Evolutionary conservation across 2,888 invertebrate genomes (phyloP).

Genomic region (Entomobrya proxima): DNA sequence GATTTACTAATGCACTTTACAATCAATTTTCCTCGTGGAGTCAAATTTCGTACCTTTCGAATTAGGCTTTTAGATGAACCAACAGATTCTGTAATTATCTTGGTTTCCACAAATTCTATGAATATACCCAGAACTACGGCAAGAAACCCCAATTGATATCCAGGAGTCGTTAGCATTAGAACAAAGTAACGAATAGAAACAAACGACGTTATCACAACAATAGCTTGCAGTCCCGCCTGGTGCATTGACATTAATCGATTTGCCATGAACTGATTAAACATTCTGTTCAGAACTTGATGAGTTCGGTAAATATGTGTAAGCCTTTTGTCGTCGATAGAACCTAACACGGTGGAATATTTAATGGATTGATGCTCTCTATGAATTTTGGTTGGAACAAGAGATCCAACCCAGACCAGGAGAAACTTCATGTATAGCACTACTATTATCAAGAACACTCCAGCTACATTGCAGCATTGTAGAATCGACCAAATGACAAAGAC

Average conservation of each 20-base stretch:
- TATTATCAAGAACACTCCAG: neutral
- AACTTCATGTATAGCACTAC: constrained; percentile 2
- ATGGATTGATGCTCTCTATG: too few relatives aligned
- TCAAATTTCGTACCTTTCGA: neutral
- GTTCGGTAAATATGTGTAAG: constrained; percentile 1
- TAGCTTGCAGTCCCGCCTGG: neutral
- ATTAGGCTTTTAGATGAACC: neutral
- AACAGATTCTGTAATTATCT: neutral
- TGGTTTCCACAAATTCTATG: constrained; percentile 1
- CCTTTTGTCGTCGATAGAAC: neutral
- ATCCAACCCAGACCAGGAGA: neutral
- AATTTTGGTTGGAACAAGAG: neutral
- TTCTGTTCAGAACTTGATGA: constrained; percentile 16
- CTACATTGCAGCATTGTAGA: neutral
- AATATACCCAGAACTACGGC: neutral
- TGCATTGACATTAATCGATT: neutral
- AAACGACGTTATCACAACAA: neutral
- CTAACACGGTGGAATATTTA: neutral
- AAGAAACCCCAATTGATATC: neutral
- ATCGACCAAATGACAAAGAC: neutral
- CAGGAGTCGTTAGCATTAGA: neutral
- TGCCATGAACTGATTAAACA: neutral
- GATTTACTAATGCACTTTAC: neutral
- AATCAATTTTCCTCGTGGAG: neutral
- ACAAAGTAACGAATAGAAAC: neutral